Base-by-base conservation (phyloP, 2,888 invertebrate genomes). In the Zygogramma bicolorata region DNA sequence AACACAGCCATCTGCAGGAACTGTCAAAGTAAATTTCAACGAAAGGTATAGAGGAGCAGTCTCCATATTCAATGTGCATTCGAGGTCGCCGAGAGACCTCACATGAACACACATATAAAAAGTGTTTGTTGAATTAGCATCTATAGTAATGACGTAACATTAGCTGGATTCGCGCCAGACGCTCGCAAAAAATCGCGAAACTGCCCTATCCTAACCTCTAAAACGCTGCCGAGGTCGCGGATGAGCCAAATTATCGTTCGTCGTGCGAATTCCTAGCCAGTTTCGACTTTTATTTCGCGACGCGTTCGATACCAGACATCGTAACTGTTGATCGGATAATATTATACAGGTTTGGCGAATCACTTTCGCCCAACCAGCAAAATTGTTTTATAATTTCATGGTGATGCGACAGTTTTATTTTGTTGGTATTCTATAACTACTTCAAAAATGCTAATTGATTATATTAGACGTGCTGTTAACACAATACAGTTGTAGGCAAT, bases 191-290 rank as follows among this genome's bases (percentile, higher is more conserved):
- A 76, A 73, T 60, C 74, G 80, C 81, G 69, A 79, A 79, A 81
- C 81, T 81, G 81, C 80, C 81, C 81, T 81, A 81, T 78, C 81
- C 77, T 76, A 81, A 80, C 78, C 68, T 74, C 72, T 49, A 76
- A 68, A 76, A 70, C 42, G 70, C 60, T 57, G 34, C 63, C 71
- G 68, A 79, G 80, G 80, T 79, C 79, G 75, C 69, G 76, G 71
- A 69, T 67, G 68, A 34, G 62, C 65, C 62, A 68, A 70, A 73
- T 70, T 73, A 71, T 71, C 71, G 61, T 63, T 42, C 71, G 61
- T 63, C 34, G 49, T 46, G 58, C 58, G 57, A 29, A 69, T 58
- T 27, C 29, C 62, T 69, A 34, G 61, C 42, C 59, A 65, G 63
- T 31, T 65, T 20, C 31, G 38, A 31, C 49, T 42, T 31, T 59